phyloP scores from a whole-genome alignment of 2,797 vertebrate species.

The Nothura maculosa region DNA sequence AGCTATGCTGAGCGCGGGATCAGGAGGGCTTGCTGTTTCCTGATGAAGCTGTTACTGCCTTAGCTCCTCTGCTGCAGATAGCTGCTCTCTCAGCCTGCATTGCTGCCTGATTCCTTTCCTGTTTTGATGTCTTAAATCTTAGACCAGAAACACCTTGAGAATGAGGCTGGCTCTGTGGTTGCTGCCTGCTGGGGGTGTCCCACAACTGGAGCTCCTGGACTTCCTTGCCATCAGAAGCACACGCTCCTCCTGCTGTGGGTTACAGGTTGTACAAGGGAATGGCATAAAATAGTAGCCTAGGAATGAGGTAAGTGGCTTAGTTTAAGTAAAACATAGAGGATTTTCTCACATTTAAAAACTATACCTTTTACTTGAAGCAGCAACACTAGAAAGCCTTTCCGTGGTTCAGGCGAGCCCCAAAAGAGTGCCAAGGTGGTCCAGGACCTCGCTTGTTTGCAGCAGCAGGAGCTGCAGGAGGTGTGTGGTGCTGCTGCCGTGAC shows the following conservation, averaged over 20 bases:
- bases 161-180: not conserved
- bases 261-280: not conserved
- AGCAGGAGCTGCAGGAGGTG: not conserved
- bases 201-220: not conserved
- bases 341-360: not conserved
- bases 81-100: not conserved
- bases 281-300: not conserved
- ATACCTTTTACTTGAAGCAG: not conserved
- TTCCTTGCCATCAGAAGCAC: not conserved
- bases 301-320: not conserved
- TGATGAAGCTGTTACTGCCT: conserved; percentile 33
- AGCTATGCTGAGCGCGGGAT: conserved; percentile 35
- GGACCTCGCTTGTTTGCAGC: not conserved
- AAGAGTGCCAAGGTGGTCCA: not conserved
- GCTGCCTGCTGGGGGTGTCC: not conserved
- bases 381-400: not conserved
- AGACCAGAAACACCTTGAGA: not conserved
- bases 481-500: not conserved
- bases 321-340: not conserved
- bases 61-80: not conserved
- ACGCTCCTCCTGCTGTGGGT: not conserved
- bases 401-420: not conserved
- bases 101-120: not conserved
- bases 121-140: not conserved
- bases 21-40: conserved; percentile 38